A percentile compares a stretch with the other conserved stretches of the same genome.
Evolutionary conservation across 2,888 invertebrate genomes (phyloP).

Genomic region (Oscheius sp.): DNA sequence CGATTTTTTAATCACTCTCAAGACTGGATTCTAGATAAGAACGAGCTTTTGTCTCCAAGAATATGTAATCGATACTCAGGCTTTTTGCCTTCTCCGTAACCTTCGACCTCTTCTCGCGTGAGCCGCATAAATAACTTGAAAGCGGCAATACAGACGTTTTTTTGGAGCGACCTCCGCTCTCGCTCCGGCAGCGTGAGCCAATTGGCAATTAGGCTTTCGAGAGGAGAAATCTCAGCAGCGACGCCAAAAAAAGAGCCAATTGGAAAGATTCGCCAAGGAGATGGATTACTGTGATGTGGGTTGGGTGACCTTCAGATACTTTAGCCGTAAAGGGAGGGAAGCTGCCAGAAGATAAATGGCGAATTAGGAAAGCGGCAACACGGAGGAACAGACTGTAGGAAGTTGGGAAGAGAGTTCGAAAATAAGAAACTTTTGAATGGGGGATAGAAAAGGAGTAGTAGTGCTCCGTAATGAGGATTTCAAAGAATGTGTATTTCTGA

Average conservation of each 20-base stretch:
- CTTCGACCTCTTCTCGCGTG: not conserved
- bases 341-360: constrained; percentile 1
- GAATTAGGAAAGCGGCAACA: not conserved
- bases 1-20: not conserved
- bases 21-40: not conserved
- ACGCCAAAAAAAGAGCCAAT: constrained; percentile 11
- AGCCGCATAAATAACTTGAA: constrained; percentile 27
- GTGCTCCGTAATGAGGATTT: no score
- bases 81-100: not conserved
- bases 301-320: constrained; percentile 8
- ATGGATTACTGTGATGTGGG: constrained; percentile 10
- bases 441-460: no score
- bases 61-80: constrained; percentile 12
- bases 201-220: constrained; percentile 31
- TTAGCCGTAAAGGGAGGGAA: constrained; percentile 6
- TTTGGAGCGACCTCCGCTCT: constrained; percentile 21
- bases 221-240: constrained; percentile 25
- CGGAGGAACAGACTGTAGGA: no score
- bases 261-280: not conserved
- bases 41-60: not conserved
- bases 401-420: no score
- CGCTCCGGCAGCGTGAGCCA: constrained; percentile 12
- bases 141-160: constrained; percentile 31
- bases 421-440: no score
- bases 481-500: no score